Evolutionary conservation across 2,888 invertebrate genomes (phyloP).

Genomic region (Tetragnatha montana): DNA sequence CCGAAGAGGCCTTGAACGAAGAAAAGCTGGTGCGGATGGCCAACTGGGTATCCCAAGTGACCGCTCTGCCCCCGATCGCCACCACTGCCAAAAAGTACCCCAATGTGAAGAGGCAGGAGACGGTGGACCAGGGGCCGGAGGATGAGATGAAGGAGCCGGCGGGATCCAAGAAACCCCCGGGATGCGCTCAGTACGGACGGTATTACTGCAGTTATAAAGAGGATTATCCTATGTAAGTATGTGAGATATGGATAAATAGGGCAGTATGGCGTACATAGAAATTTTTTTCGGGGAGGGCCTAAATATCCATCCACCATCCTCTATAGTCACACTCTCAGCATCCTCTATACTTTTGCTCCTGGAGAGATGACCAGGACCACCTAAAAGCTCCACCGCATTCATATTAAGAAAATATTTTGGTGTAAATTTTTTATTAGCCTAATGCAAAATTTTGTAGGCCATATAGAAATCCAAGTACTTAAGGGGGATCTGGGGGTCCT

Average conservation of each 20-base stretch:
- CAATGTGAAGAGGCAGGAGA: slow-evolving; percentile 50
- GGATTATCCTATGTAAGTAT: slow-evolving; percentile 72
- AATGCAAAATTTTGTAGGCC: too few species aligned
- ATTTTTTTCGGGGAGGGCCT: too few species aligned
- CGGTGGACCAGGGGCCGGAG: slow-evolving; percentile 44
- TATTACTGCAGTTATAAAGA: slow-evolving; percentile 73
- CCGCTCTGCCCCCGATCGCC: slow-evolving; percentile 44
- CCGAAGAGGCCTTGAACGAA: slow-evolving; percentile 56
- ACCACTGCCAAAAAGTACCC: neutral
- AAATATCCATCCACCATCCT: too few species aligned
- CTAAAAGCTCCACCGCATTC: too few species aligned
- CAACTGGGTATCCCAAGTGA: slow-evolving; percentile 65
- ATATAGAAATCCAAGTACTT: too few species aligned
- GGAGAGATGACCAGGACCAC: too few species aligned
- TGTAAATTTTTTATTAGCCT: too few species aligned
- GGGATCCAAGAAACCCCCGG: slow-evolving; percentile 72
- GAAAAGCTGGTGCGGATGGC: slow-evolving; percentile 61
- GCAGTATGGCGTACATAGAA: too few species aligned
- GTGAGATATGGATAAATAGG: neutral
- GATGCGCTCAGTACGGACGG: slow-evolving; percentile 72
- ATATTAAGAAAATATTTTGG: too few species aligned
- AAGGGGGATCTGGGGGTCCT: too few species aligned
- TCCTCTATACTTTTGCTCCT: too few species aligned
- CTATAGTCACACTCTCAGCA: too few species aligned
- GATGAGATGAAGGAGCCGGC: slow-evolving; percentile 67